phyloP scores from a whole-genome alignment of 2,113 vertebrate species.

The Panthera tigris region DNA sequence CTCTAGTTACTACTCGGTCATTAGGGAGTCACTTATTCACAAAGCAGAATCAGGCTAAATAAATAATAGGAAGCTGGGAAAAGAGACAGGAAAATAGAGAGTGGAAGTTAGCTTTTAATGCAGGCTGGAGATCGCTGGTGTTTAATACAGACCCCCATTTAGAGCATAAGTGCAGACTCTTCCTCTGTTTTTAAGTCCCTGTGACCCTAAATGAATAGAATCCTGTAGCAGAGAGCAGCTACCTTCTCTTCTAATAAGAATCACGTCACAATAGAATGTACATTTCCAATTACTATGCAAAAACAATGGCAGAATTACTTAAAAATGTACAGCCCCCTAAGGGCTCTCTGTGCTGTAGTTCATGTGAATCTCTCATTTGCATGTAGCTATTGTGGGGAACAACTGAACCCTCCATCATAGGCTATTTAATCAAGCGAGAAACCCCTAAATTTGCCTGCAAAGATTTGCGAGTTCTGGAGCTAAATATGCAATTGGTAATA shows the following conservation, averaged over 20 bases:
- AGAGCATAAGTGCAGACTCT: background rate
- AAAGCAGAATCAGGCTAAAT: constrained; percentile 64
- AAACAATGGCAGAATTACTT: constrained; percentile 78
- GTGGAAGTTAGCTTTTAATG: background rate
- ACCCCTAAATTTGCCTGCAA: constrained; percentile 64
- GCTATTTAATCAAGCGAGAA: constrained; percentile 76
- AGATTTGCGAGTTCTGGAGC: constrained; percentile 50
- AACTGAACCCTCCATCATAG: constrained; percentile 60
- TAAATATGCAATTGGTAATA: constrained; percentile 69
- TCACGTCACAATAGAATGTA: constrained; percentile 68
- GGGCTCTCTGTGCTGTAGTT: constrained; percentile 66
- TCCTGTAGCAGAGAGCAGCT: constrained; percentile 58
- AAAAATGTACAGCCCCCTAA: constrained; percentile 72
- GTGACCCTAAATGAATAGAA: constrained; percentile 69
- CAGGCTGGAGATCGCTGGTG: background rate
- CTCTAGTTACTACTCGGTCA: constrained; percentile 59
- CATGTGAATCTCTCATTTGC: constrained; percentile 69
- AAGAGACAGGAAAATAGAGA: constrained; percentile 30
- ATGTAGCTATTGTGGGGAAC: constrained; percentile 61
- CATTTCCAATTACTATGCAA: constrained; percentile 78
- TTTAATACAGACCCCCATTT: constrained; percentile 19
- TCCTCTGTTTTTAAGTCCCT: constrained; percentile 44
- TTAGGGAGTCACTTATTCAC: constrained; percentile 61
- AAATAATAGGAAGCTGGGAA: constrained; percentile 63
- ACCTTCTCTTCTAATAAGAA: constrained; percentile 77